A percentile compares a stretch with the other conserved stretches of the same genome.
These are phyloP conservation scores for Ophion slaviceki DNA, from an alignment of 2,888 invertebrate species.

Conservation along the genomic window DNA sequence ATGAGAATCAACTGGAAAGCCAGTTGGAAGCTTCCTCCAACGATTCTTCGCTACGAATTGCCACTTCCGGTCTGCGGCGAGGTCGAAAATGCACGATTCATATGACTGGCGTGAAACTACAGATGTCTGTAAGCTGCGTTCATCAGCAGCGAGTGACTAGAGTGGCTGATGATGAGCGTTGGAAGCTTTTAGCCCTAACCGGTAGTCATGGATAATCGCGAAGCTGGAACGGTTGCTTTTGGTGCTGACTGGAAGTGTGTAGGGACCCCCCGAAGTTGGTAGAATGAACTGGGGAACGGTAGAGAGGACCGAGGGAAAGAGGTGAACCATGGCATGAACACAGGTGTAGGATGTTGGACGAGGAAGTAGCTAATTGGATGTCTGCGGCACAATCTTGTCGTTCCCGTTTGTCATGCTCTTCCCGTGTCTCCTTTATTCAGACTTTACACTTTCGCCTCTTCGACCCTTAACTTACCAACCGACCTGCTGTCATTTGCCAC, in stretches of 20 bases:
- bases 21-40: not conserved
- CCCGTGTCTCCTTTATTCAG: conserved; percentile 17
- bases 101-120: not conserved
- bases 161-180: not conserved
- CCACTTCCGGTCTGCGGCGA: not conserved
- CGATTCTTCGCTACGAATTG: not conserved
- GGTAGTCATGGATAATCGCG: conserved; percentile 26
- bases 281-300: conserved; percentile 21
- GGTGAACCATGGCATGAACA: conserved; percentile 2
- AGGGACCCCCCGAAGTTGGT: conserved; percentile 1
- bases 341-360: conserved; percentile 36
- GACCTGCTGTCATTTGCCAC: not conserved
- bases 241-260: conserved; percentile 13
- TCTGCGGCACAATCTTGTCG: conserved; percentile 79
- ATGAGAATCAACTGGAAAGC: not conserved
- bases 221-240: conserved; percentile 38
- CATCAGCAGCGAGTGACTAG: not conserved
- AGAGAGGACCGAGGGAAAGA: not conserved
- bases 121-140: not conserved
- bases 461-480: conserved; percentile 30
- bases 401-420: conserved; percentile 80
- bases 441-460: not conserved
- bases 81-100: not conserved
- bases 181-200: not conserved
- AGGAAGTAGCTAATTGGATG: conserved; percentile 77